Conservation (phyloP, 1,140 invertebrate species). For the Daktulosphaira vitifoliae region DNA sequence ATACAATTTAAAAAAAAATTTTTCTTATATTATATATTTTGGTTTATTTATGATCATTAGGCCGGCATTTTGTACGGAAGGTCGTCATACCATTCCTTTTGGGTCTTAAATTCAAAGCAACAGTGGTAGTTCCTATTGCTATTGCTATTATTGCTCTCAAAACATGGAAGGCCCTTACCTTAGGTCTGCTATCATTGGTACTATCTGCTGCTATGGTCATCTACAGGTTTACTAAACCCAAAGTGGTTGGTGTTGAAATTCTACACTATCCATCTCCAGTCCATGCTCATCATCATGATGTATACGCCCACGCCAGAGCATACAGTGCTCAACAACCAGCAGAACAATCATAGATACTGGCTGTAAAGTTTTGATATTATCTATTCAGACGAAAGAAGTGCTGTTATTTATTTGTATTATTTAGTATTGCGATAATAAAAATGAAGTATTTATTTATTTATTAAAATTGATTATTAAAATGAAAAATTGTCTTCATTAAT, state of each 20-base stretch:
- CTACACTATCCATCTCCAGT: constrained; percentile 66
- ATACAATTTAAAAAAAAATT: no score
- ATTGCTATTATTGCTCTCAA: constrained; percentile 72
- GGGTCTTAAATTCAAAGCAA: constrained; percentile 74
- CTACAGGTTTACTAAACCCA: constrained; percentile 75
- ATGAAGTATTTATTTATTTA: no score
- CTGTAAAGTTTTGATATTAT: no score
- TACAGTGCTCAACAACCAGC: constrained; percentile 42
- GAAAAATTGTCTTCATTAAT: no score
- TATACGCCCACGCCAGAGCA: constrained; percentile 55
- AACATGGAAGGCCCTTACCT: constrained; percentile 76
- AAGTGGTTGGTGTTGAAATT: constrained; percentile 69
- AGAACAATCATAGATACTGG: background rate
- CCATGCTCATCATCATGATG: constrained; percentile 48
- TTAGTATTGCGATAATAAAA: no score
- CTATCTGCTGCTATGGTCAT: constrained; percentile 62
- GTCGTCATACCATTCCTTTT: constrained; percentile 72
- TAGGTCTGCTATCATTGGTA: constrained; percentile 69
- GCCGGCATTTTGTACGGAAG: constrained; percentile 70
- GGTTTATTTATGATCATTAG: constrained; percentile 43
- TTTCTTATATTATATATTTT: background rate
- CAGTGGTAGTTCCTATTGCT: constrained; percentile 66
- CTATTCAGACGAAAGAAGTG: no score
- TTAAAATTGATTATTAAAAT: no score
- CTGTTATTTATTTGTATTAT: no score